phyloP scores from a whole-genome alignment of 2,797 vertebrate genomes.

The Catostomus latipinnis region DNA sequence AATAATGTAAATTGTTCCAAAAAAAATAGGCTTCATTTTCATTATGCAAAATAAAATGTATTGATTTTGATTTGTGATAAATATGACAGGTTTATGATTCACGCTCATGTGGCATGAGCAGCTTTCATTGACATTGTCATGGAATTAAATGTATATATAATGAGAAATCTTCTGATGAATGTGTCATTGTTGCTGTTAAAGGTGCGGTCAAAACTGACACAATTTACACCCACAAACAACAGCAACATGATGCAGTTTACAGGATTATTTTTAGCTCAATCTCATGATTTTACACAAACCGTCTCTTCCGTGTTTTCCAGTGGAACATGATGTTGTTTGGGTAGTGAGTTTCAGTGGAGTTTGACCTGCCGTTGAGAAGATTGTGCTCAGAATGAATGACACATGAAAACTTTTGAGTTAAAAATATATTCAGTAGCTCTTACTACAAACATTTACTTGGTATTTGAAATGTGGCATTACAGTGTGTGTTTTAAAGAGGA shows the following conservation, averaged over 20 bases:
- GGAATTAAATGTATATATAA: conserved; percentile 9
- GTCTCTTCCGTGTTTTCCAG: not conserved
- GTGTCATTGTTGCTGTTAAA: not conserved
- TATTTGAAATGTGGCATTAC: too few species aligned
- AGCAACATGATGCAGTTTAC: not conserved
- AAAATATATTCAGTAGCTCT: too few species aligned
- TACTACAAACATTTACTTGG: too few species aligned
- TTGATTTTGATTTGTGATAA: too few species aligned
- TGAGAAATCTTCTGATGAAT: not conserved
- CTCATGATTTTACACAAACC: not conserved
- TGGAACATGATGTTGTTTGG: conserved; percentile 38
- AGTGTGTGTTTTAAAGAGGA: too few species aligned
- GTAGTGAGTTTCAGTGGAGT: conserved; percentile 67
- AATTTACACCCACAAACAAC: not conserved
- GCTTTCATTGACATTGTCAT: not conserved
- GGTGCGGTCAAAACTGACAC: not conserved
- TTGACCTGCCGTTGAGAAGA: conserved; percentile 71
- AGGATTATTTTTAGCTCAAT: conserved; percentile 9
- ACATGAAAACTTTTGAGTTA: too few species aligned
- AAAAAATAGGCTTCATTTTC: too few species aligned
- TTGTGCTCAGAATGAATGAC: too few species aligned
- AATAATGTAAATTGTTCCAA: too few species aligned
- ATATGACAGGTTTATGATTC: too few species aligned
- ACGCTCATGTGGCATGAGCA: too few species aligned
- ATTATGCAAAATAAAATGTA: too few species aligned